Percentiles rank a stretch among this genome's conserved stretches.
phyloP scores from a whole-genome alignment of 2,888 invertebrate species.

The Bibio marci region DNA sequence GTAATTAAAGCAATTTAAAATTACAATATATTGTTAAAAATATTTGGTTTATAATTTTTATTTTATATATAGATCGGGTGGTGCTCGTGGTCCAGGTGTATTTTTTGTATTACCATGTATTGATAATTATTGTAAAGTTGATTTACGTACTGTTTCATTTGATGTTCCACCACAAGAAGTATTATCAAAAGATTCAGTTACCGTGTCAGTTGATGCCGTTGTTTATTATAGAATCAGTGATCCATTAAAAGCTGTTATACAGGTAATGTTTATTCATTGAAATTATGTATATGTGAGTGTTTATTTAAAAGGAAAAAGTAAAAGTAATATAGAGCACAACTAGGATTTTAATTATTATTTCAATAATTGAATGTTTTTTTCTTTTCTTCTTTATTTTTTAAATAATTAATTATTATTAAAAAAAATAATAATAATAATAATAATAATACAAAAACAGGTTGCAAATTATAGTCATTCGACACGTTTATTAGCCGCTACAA shows the following conservation, averaged over 20 bases:
- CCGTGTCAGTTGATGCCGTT: constrained; percentile 84
- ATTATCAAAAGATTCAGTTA: constrained; percentile 85
- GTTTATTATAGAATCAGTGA: constrained; percentile 70
- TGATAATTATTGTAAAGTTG: constrained; percentile 82
- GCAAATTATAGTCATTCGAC: constrained; percentile 72
- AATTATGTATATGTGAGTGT: no score
- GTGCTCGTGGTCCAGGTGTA: constrained; percentile 71
- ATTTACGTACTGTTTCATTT: constrained; percentile 83
- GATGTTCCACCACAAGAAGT: constrained; percentile 96
- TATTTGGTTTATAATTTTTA: background rate
- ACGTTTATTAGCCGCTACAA: constrained; percentile 65
- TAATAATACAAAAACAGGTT: no score
- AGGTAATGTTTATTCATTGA: constrained; percentile 8
- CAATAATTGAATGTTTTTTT: no score
- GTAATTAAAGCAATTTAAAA: constrained; percentile 9
- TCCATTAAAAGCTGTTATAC: constrained; percentile 55
- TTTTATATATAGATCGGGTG: constrained; percentile 35
- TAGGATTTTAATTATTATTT: no score
- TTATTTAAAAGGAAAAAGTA: no score
- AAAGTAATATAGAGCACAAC: no score
- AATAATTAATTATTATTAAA: no score
- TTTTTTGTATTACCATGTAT: constrained; percentile 92
- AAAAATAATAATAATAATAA: no score
- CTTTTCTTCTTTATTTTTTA: no score
- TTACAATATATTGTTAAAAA: background rate